phyloP scores from a whole-genome alignment of 2,113 vertebrate species.

The Tetrao urogallus region DNA sequence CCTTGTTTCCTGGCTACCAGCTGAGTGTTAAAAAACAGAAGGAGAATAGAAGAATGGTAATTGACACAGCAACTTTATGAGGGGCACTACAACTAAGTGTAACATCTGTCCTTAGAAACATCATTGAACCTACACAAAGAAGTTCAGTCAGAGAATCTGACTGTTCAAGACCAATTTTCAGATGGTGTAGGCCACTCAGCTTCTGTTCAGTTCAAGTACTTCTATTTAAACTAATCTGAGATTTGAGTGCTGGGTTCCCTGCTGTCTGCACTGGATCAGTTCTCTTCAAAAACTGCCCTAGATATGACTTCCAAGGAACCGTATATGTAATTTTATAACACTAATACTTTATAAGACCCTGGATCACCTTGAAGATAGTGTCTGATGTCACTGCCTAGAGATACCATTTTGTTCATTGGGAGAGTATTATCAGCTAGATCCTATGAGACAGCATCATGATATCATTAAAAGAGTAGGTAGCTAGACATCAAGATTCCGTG shows the following conservation, averaged over 20 bases:
- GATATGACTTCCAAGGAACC: conserved; percentile 21
- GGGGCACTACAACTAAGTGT: conserved; percentile 10
- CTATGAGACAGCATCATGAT: conserved; percentile 18
- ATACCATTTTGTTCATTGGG: conserved; percentile 46
- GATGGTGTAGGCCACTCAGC: neutral
- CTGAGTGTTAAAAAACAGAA: neutral
- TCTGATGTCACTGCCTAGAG: conserved; percentile 54
- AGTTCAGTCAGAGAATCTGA: neutral
- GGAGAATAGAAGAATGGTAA: neutral
- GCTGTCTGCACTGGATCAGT: conserved; percentile 6
- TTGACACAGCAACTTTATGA: conserved; percentile 16
- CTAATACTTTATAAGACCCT: conserved; percentile 34
- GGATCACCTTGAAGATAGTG: conserved; percentile 47
- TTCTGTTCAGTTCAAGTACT: conserved; percentile 21
- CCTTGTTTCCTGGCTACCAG: neutral
- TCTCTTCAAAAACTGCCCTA: conserved; percentile 60
- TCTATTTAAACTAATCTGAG: conserved; percentile 31
- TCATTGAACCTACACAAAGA: neutral
- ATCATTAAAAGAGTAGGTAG: conserved; percentile 16
- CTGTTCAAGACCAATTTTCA: conserved; percentile 33
- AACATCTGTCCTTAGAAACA: neutral
- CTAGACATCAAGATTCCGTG: conserved; percentile 3
- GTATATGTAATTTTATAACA: conserved; percentile 5
- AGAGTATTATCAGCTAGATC: conserved; percentile 4
- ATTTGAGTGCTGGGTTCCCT: conserved; percentile 38